Conservation (phyloP, 2,888 invertebrate genomes). For the Tachina fera region DNA sequence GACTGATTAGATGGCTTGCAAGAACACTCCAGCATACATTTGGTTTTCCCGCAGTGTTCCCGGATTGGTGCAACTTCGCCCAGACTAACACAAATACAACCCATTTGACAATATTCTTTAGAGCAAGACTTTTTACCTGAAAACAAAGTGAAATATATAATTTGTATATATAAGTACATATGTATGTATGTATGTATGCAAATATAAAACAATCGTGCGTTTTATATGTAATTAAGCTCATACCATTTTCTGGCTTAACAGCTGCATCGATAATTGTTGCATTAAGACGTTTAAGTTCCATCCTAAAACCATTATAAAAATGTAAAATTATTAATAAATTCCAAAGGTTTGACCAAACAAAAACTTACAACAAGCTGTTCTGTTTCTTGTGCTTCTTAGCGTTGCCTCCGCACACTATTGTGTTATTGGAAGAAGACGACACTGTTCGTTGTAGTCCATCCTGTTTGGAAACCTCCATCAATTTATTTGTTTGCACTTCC, state of each 20-base stretch:
- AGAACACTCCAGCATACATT: slow-evolving; percentile 83
- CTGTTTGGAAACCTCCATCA: slow-evolving; percentile 8
- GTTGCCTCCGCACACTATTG: not conserved
- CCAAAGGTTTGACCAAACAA: not conserved
- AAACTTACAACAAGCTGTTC: slow-evolving; percentile 78
- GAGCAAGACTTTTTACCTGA: slow-evolving; percentile 82
- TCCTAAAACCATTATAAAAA: slow-evolving; percentile 73
- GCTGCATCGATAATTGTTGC: slow-evolving; percentile 86
- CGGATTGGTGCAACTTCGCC: slow-evolving; percentile 82
- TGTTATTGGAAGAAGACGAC: slow-evolving; percentile 21
- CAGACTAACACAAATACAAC: slow-evolving; percentile 87
- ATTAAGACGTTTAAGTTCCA: slow-evolving; percentile 86
- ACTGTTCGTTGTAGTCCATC: slow-evolving; percentile 1
- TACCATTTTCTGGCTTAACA: slow-evolving; percentile 77
- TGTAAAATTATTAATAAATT: not conserved
- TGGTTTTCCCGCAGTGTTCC: slow-evolving; percentile 86
- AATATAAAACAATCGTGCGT: not conserved
- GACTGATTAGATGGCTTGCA: slow-evolving; percentile 80
- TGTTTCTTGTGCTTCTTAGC: slow-evolving; percentile 74
- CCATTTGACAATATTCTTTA: slow-evolving; percentile 85
- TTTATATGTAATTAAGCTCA: not conserved
- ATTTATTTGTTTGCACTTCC: slow-evolving; percentile 24
- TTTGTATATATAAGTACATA: not conserved
- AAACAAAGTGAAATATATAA: slow-evolving; percentile 22
- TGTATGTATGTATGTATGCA: too few relatives aligned